Evolutionary conservation across 2,113 vertebrate species (phyloP).

Genomic region (Callipepla californica): DNA sequence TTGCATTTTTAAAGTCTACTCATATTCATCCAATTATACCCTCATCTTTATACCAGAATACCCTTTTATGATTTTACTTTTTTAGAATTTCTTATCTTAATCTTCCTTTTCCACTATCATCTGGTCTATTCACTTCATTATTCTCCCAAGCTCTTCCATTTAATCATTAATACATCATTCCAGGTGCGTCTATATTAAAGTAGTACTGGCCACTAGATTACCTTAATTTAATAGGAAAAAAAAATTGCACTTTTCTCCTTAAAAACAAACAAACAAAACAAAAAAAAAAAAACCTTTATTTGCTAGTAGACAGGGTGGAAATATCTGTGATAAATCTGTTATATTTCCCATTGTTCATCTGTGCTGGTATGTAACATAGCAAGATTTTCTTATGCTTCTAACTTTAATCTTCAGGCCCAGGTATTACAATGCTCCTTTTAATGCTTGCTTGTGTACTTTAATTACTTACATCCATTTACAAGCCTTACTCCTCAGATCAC

Average conservation of each 20-base stretch:
- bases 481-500: neutral
- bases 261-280: neutral
- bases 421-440: neutral
- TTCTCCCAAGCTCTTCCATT: neutral
- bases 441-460: neutral
- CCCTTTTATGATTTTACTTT: neutral
- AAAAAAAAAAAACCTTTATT: neutral
- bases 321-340: neutral
- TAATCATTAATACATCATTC: neutral
- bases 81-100: neutral
- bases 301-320: neutral
- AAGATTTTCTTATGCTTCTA: neutral
- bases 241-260: neutral
- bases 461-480: neutral
- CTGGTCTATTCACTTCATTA: neutral
- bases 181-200: neutral
- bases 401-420: neutral
- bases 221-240: neutral
- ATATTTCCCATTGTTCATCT: neutral
- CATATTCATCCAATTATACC: neutral
- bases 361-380: neutral
- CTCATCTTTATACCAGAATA: neutral
- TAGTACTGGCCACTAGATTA: neutral
- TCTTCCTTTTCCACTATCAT: neutral
- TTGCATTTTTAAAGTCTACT: neutral